Evolutionary conservation across 2,888 invertebrate species (phyloP), one percentile per base, ranked within the genome.

Genomic region (Heteromyza rotundicornis): DNA sequence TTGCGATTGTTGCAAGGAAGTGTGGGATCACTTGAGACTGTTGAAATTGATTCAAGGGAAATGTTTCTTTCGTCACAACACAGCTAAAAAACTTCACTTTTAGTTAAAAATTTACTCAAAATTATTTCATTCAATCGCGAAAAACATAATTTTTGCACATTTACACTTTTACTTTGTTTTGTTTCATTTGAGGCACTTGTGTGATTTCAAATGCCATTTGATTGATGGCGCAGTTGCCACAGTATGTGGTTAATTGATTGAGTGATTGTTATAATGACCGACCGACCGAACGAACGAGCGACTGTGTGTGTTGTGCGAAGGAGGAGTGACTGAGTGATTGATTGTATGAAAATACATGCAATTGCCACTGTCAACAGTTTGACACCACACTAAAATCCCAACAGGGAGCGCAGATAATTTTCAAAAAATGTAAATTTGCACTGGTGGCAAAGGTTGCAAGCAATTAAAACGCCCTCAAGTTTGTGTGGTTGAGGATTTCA

Each of bases 281-380:
- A 14, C 5, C 2, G 8, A 40, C 47, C 14, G 47, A 14, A 3
- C 20, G 3, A 40, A 7, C n/a, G 40, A 14, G 40, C 16, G 40
- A 40, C 40, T 40, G 40, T 3, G 10, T n/a, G 10, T 3, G n/a
- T n/a, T 40, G 12, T n/a, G 10, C 16, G 8, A 7, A 14, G 3
- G 8, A 7, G 3, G 47, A 47, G 17, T 47, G 47, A 47, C 19
- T 47, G 20, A 47, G 3, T 47, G 20, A 47, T 2, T 17, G 20
- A 47, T 14, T 19, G 47, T n/a, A 17, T 19, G 17, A 17, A 47
- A 14, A n/a, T 40, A 19, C 20, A 7, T 19, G 17, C 5, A 20
- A 3, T 47, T 47, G 20, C 47, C 20, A 47, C 47, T 47, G 47
- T 47, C 47, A 19, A 47, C 47, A 47, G 47, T 47, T 47, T 17